Evolutionary conservation across 92 coral and sea anemone genomes (phyloP).

Genomic region (Epizoanthus stellaris): DNA sequence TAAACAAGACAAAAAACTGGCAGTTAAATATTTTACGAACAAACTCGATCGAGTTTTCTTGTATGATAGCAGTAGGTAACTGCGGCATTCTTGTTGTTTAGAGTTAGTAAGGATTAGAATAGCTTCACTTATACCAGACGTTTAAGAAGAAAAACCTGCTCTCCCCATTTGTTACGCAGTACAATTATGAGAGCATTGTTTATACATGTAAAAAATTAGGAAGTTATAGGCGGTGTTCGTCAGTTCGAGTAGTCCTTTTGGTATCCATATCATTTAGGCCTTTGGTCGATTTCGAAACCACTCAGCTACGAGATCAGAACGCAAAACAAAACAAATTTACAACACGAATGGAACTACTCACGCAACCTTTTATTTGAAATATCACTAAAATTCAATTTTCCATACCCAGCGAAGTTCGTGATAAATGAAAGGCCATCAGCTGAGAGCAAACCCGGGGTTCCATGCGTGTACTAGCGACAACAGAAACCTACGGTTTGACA

Average conservation of each 20-base stretch:
- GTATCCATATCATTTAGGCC: not conserved
- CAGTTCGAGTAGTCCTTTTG: constrained; percentile 11
- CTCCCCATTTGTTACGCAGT: constrained; percentile 35
- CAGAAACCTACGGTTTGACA: not conserved
- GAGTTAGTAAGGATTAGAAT: not conserved
- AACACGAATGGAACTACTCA: not conserved
- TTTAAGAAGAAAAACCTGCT: constrained; percentile 13
- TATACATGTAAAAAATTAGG: constrained; percentile 78
- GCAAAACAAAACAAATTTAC: not conserved
- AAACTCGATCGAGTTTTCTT: constrained; percentile 19
- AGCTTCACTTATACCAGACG: not conserved
- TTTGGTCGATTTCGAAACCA: not conserved
- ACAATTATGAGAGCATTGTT: constrained; percentile 79
- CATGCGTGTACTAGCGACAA: constrained; percentile 21
- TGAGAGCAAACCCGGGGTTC: constrained; percentile 39
- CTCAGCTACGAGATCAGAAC: constrained; percentile 12
- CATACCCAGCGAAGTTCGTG: constrained; percentile 35
- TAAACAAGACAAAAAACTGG: constrained; percentile 34
- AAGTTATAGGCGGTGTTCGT: constrained; percentile 44
- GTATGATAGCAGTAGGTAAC: not conserved
- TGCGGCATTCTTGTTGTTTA: not conserved
- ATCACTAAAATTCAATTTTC: not conserved
- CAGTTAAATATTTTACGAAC: constrained; percentile 39
- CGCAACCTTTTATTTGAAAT: not conserved
- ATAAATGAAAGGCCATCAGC: constrained; percentile 30